phyloP scores from a whole-genome alignment of 2,888 invertebrate genomes.

The Dicycla oo region DNA sequence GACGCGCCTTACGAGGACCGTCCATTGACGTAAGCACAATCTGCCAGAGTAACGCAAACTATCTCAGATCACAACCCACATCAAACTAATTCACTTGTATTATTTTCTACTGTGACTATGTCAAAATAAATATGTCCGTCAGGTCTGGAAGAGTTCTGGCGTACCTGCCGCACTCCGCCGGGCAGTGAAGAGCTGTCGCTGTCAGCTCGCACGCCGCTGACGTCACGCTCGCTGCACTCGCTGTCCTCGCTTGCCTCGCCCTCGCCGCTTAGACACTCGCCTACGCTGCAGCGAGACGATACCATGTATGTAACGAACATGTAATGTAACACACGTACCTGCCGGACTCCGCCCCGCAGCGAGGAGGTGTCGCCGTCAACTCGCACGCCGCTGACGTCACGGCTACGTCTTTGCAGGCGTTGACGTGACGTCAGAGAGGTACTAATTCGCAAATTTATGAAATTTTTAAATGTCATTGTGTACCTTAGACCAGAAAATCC shows the following conservation, averaged over 20 bases:
- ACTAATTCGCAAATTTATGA: background rate
- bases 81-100: background rate
- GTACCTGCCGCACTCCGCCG: slow-evolving; percentile 87
- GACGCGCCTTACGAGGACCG: background rate
- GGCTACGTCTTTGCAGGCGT: background rate
- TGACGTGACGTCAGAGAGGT: background rate
- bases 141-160: slow-evolving; percentile 89
- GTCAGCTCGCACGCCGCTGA: slow-evolving; percentile 85
- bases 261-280: slow-evolving; percentile 77
- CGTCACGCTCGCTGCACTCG: slow-evolving; percentile 87
- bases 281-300: slow-evolving; percentile 84
- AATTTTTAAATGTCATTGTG: background rate
- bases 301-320: slow-evolving; percentile 74
- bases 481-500: background rate
- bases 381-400: slow-evolving; percentile 78
- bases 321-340: background rate
- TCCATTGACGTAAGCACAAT: background rate
- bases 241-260: slow-evolving; percentile 84
- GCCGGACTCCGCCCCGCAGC: background rate
- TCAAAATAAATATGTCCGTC: slow-evolving; percentile 17
- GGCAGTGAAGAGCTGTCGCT: slow-evolving; percentile 87
- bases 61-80: background rate
- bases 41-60: background rate
- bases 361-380: slow-evolving; percentile 57
- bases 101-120: slow-evolving; percentile 18